Percentiles rank a stretch among this genome's conserved stretches.
These are phyloP conservation scores for Synodontis membranacea DNA, from an alignment of 2,113 vertebrate species.

Conservation along the genomic window DNA sequence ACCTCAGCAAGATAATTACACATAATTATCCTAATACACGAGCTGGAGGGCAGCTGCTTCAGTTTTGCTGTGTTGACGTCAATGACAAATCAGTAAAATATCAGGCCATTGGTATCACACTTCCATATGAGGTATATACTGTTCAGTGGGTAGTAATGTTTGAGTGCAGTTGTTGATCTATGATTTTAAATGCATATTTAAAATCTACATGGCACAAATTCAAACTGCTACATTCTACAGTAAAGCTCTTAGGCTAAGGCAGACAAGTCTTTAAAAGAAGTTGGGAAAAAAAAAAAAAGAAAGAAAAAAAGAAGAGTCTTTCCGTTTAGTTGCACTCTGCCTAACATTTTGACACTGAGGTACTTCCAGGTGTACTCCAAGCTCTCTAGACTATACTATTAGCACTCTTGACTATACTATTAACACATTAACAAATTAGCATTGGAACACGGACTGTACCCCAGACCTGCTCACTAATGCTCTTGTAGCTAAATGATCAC, in stretches of 20 bases:
- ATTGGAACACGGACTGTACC: background rate
- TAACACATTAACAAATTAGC: background rate
- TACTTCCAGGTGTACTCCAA: background rate
- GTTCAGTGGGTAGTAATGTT: background rate
- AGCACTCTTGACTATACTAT: background rate
- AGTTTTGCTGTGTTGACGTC: conserved; percentile 6
- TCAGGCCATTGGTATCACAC: background rate
- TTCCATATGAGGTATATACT: background rate
- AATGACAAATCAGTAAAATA: conserved; percentile 4
- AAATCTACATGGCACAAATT: background rate
- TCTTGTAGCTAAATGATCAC: background rate
- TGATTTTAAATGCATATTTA: conserved; percentile 1
- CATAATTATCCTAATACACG: conserved; percentile 34
- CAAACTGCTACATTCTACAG: background rate
- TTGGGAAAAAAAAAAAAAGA: too few species aligned
- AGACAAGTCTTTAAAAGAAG: background rate
- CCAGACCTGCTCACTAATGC: background rate
- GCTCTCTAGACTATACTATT: background rate
- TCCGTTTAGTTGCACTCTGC: background rate
- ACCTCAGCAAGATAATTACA: conserved; percentile 42
- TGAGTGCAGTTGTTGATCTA: conserved; percentile 12
- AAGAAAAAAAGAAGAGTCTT: background rate
- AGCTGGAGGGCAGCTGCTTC: background rate
- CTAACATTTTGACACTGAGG: background rate
- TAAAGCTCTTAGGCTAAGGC: background rate